Conservation (phyloP, 2,888 invertebrate genomes). For the Drosophila parthenogenetica region DNA sequence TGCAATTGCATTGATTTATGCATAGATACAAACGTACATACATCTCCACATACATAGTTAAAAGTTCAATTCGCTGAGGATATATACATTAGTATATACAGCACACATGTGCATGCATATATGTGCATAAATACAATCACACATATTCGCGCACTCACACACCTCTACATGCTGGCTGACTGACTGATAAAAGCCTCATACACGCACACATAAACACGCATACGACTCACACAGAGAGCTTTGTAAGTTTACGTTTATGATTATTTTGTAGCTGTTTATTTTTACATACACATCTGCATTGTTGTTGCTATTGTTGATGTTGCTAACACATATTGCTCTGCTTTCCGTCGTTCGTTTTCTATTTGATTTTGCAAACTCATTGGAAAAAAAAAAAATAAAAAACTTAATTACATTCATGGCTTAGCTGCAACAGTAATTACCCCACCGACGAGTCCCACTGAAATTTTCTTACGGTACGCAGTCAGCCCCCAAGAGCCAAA, state of each 20-base stretch:
- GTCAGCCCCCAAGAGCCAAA: conserved; percentile 61
- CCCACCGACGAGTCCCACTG: conserved; percentile 35
- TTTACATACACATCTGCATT: conserved; percentile 31
- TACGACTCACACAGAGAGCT: conserved; percentile 41
- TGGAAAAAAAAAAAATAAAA: conserved; percentile 44
- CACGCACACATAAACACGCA: conserved; percentile 22
- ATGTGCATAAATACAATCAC: conserved; percentile 9
- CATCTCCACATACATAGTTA: conserved; percentile 32
- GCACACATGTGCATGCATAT: conserved; percentile 29
- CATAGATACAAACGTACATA: conserved; percentile 22
- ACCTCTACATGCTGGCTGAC: conserved; percentile 20
- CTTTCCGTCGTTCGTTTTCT: conserved; percentile 64
- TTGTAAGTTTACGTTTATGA: conserved; percentile 71
- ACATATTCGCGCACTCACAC: not conserved
- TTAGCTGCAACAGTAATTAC: conserved; percentile 61
- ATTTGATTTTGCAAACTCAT: conserved; percentile 72
- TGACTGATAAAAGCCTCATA: conserved; percentile 64
- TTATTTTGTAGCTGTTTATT: conserved; percentile 69
- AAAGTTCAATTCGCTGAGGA: conserved; percentile 54
- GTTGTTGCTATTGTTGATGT: conserved; percentile 37
- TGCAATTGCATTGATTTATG: conserved; percentile 67
- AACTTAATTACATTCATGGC: conserved; percentile 67
- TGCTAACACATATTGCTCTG: conserved; percentile 63
- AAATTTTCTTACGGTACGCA: conserved; percentile 68
- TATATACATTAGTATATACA: conserved; percentile 33